Evolutionary conservation across 2,113 vertebrate genomes (phyloP).

Genomic region (Ochotona curzoniae): DNA sequence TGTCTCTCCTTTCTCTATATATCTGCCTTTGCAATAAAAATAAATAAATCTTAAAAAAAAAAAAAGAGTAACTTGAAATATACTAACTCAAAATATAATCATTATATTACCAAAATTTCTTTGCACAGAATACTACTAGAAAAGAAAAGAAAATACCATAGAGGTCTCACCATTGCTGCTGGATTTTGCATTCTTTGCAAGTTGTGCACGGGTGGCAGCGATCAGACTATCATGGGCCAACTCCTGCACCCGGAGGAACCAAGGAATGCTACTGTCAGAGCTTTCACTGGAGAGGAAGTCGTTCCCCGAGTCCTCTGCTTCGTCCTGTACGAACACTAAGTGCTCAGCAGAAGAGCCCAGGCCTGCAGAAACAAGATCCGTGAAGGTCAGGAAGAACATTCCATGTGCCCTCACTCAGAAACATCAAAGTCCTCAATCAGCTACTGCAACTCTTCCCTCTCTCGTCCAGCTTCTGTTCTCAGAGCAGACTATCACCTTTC

Average conservation of each 20-base stretch:
- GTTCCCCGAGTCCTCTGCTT: slow-evolving; percentile 92
- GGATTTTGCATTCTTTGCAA: slow-evolving; percentile 95
- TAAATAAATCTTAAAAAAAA: too few species aligned
- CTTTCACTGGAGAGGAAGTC: slow-evolving; percentile 92
- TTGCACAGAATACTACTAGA: not conserved
- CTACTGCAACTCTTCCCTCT: not conserved
- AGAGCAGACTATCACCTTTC: not conserved
- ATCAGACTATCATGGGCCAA: slow-evolving; percentile 98
- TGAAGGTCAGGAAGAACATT: not conserved
- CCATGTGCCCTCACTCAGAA: not conserved
- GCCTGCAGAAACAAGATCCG: slow-evolving; percentile 84
- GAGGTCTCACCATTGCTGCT: slow-evolving; percentile 89
- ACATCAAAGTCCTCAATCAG: not conserved
- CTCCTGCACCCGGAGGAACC: slow-evolving; percentile 98
- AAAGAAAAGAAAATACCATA: not conserved
- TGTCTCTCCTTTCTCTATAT: too few species aligned
- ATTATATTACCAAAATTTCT: slow-evolving; percentile 1
- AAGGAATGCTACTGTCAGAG: slow-evolving; percentile 94
- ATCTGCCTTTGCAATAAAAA: too few species aligned
- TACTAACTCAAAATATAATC: slow-evolving; percentile 34
- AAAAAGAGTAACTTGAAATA: too few species aligned
- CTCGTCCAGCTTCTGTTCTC: slow-evolving; percentile 13
- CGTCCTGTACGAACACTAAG: slow-evolving; percentile 95
- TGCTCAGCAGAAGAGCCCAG: slow-evolving; percentile 94
- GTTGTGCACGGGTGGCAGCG: slow-evolving; percentile 96